These are phyloP conservation scores for Thunnus thynnus DNA, from an alignment of 2,113 vertebrate species.

Conservation along the genomic window DNA sequence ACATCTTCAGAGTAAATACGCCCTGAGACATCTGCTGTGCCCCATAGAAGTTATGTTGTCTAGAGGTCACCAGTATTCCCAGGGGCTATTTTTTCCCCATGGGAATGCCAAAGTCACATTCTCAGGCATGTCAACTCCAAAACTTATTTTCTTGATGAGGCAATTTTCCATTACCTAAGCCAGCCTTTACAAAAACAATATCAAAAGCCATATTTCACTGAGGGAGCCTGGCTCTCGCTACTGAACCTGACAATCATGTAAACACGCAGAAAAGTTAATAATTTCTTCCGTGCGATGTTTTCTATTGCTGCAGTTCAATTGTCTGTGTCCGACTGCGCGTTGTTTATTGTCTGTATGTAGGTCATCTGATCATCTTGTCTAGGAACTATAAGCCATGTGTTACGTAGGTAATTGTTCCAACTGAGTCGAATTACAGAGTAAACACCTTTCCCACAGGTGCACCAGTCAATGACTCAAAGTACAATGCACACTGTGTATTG, in stretches of 20 bases:
- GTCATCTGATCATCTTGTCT: conserved; percentile 41
- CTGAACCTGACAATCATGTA: conserved; percentile 12
- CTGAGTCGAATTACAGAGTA: conserved; percentile 56
- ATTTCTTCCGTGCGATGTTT: not conserved
- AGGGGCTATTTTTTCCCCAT: conserved; percentile 50
- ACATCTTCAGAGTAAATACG: conserved; percentile 53
- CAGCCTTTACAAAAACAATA: conserved; percentile 39
- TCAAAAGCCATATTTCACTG: conserved; percentile 40
- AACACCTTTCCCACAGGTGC: conserved; percentile 54
- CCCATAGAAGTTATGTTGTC: conserved; percentile 50
- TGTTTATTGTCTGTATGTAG: conserved; percentile 43
- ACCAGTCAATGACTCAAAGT: conserved; percentile 32
- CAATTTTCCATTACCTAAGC: conserved; percentile 64
- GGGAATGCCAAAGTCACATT: conserved; percentile 62
- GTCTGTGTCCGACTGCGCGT: not conserved
- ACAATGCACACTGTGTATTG: conserved; percentile 8
- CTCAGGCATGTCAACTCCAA: conserved; percentile 68
- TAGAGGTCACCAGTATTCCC: conserved; percentile 67
- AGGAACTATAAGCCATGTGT: not conserved
- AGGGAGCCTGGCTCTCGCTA: not conserved
- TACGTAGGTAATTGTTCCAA: conserved; percentile 19
- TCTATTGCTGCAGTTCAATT: not conserved
- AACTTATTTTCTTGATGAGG: conserved; percentile 40
- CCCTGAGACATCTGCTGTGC: conserved; percentile 49
- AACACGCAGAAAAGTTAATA: conserved; percentile 1